Conservation (phyloP, 2,797 vertebrate species). For the Neosilurus hyrtlii region DNA sequence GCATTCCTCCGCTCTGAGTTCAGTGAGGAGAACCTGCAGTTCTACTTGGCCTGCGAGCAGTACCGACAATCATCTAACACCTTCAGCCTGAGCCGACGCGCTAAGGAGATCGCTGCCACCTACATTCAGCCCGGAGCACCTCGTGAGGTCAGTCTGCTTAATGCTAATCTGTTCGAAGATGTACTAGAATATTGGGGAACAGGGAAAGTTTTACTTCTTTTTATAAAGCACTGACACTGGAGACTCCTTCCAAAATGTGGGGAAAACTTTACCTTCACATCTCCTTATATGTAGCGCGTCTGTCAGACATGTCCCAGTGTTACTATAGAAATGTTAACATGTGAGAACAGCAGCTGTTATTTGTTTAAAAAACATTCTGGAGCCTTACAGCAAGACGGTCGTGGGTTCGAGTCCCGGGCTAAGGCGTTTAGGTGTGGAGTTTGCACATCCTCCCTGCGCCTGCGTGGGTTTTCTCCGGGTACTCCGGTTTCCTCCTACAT, state of each 20-base stretch:
- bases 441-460: no score
- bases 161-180: neutral
- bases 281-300: neutral
- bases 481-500: no score
- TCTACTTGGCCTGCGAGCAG: slow-evolving; percentile 80
- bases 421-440: no score
- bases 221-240: neutral
- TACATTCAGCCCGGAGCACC: slow-evolving; percentile 75
- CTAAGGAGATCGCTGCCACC: slow-evolving; percentile 72
- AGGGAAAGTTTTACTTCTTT: neutral
- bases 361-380: neutral
- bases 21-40: slow-evolving; percentile 83
- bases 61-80: slow-evolving; percentile 76
- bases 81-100: slow-evolving; percentile 76
- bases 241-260: neutral
- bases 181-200: neutral
- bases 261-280: neutral
- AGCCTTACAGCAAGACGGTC: no score
- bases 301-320: neutral
- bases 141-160: slow-evolving; percentile 71
- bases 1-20: slow-evolving; percentile 81
- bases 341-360: neutral
- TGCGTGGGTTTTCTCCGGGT: no score
- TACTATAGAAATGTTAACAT: neutral
- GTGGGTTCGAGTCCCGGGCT: no score